Percentiles rank a stretch among this genome's conserved stretches.
Evolutionary conservation across 2,888 invertebrate genomes (phyloP).

Genomic region (Amphimallon solstitiale): DNA sequence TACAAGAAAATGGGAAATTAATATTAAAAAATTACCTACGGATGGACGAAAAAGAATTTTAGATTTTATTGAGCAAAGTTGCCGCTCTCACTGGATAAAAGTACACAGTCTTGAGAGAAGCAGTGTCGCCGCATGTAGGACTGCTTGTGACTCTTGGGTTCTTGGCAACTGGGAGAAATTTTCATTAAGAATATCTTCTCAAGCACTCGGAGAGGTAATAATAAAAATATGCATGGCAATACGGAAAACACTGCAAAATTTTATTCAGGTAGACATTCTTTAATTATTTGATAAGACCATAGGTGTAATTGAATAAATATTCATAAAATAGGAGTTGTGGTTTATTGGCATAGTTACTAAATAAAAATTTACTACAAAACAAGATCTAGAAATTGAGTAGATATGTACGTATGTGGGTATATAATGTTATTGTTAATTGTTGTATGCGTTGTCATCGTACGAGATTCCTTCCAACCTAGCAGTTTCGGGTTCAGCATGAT

Average conservation of each 20-base stretch:
- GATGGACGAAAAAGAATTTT: constrained; percentile 19
- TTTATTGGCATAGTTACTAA: too few relatives aligned
- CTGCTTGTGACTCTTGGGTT: constrained; percentile 26
- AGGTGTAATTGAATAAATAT: background rate
- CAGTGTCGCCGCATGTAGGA: constrained; percentile 8
- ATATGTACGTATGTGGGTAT: too few relatives aligned
- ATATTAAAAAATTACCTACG: constrained; percentile 18
- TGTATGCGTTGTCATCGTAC: too few relatives aligned
- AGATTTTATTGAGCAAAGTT: constrained; percentile 21
- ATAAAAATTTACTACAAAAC: too few relatives aligned
- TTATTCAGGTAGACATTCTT: constrained; percentile 11
- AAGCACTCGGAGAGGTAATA: constrained; percentile 11
- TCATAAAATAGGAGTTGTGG: too few relatives aligned
- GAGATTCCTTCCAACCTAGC: too few relatives aligned
- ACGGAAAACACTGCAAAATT: constrained; percentile 13
- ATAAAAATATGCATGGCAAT: constrained; percentile 10
- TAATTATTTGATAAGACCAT: constrained; percentile 6
- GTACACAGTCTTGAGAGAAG: constrained; percentile 9
- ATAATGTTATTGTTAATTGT: too few relatives aligned
- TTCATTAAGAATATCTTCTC: constrained; percentile 11
- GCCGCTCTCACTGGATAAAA: constrained; percentile 4
- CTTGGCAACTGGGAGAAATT: constrained; percentile 27
- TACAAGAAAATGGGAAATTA: too few relatives aligned
- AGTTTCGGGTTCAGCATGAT: too few relatives aligned
- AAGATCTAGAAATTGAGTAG: too few relatives aligned